Conservation (phyloP, 2,797 vertebrate genomes). For the Cossypha polioptera region DNA sequence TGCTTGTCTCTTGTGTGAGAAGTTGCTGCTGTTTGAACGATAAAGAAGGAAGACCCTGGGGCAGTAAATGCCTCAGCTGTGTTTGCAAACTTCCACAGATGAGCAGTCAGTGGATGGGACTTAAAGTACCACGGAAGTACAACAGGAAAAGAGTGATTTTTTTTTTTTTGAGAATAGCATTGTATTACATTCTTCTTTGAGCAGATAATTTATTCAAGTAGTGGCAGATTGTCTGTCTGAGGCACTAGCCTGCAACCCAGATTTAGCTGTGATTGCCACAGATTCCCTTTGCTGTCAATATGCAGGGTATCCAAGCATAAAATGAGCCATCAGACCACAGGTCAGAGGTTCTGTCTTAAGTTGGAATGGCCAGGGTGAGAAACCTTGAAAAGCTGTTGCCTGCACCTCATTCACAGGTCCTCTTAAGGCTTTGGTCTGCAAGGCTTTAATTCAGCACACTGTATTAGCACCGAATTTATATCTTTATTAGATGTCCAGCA, state of each 20-base stretch:
- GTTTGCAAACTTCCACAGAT: background rate
- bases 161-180: background rate
- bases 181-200: background rate
- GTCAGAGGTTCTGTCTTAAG: background rate
- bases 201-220: conserved; percentile 40
- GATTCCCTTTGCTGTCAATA: conserved; percentile 22
- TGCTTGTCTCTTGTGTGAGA: background rate
- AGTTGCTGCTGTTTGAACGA: background rate
- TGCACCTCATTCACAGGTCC: background rate
- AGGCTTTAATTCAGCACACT: background rate
- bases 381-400: background rate
- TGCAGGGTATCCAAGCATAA: background rate
- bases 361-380: background rate
- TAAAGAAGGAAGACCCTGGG: background rate
- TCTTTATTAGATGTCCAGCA: background rate
- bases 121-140: background rate
- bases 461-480: background rate
- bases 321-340: background rate
- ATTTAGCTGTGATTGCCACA: background rate
- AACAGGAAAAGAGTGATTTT: background rate
- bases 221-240: conserved; percentile 45
- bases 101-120: background rate
- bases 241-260: background rate
- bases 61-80: background rate
- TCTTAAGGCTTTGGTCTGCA: background rate